Evolutionary conservation across 2,113 vertebrate species (phyloP).

Genomic region (Aspiorhynchus laticeps): DNA sequence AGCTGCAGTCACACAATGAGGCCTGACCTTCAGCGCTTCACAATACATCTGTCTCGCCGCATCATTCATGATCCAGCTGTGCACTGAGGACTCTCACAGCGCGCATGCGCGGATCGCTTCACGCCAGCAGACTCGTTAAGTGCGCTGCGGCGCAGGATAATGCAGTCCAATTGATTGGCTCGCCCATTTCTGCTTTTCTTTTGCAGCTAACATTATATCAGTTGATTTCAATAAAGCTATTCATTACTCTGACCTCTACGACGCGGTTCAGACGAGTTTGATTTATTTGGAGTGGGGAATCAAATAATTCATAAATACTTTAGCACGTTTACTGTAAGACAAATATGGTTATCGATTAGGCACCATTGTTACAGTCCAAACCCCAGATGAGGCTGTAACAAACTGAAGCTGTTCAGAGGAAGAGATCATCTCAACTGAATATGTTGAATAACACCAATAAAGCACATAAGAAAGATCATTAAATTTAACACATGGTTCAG

Average conservation of each 20-base stretch:
- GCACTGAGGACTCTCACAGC: conserved; percentile 11
- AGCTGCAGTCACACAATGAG: conserved; percentile 64
- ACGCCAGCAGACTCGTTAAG: neutral
- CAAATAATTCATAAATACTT: conserved; percentile 87
- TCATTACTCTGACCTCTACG: conserved; percentile 76
- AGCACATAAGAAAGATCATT: neutral
- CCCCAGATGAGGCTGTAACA: conserved; percentile 22
- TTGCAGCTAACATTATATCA: conserved; percentile 31
- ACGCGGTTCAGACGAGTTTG: conserved; percentile 57
- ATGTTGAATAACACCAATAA: neutral
- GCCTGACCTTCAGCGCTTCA: conserved; percentile 71
- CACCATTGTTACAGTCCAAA: conserved; percentile 71
- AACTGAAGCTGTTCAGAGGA: conserved; percentile 22
- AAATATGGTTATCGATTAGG: conserved; percentile 78
- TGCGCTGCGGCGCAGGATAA: conserved; percentile 20
- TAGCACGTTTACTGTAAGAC: conserved; percentile 79
- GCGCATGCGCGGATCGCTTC: conserved; percentile 46
- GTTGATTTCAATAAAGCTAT: conserved; percentile 66
- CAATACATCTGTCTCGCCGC: conserved; percentile 62
- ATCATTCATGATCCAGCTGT: conserved; percentile 36
- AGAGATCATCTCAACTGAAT: neutral
- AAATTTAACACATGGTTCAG: neutral
- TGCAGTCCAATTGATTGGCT: conserved; percentile 54
- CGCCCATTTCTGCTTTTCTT: conserved; percentile 9
- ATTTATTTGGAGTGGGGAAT: conserved; percentile 73